These are phyloP conservation scores for Centrocercus urophasianus DNA, from an alignment of 2,113 vertebrate genomes.

Conservation along the genomic window DNA sequence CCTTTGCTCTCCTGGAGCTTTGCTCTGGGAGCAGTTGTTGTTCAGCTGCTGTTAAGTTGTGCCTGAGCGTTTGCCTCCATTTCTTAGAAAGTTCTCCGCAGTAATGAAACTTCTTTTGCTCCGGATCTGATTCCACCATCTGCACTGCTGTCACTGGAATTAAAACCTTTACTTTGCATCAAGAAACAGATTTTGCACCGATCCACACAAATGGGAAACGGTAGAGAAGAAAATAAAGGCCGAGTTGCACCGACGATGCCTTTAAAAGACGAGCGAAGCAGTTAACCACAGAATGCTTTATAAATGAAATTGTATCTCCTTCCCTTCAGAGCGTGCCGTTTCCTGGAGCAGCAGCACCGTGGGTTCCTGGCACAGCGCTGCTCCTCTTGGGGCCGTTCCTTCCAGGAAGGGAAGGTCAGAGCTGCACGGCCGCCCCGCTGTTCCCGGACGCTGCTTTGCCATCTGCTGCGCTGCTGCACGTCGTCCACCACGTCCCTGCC, in stretches of 20 bases:
- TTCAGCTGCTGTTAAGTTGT: not conserved
- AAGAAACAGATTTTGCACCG: not conserved
- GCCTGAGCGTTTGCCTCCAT: not conserved
- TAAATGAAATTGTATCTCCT: rapidly evolving
- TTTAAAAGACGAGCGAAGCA: rapidly evolving
- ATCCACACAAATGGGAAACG: rapidly evolving
- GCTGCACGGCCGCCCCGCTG: not conserved
- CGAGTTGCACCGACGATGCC: rapidly evolving
- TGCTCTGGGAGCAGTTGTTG: not conserved
- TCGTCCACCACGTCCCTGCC: rapidly evolving
- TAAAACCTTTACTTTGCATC: not conserved
- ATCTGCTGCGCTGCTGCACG: rapidly evolving
- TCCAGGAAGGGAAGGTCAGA: not conserved
- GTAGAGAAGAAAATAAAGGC: not conserved
- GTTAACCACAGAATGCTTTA: not conserved
- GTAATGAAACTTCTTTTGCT: not conserved
- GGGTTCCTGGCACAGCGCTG: not conserved
- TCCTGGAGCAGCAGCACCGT: not conserved
- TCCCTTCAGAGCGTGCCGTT: too few species aligned
- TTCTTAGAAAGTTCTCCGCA: not conserved
- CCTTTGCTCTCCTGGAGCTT: not conserved
- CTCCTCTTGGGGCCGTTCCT: not conserved
- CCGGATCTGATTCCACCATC: not conserved
- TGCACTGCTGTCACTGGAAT: not conserved
- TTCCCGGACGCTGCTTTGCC: not conserved